Base-by-base conservation (phyloP, 1,140 invertebrate species). In the Cephus cinctus region DNA sequence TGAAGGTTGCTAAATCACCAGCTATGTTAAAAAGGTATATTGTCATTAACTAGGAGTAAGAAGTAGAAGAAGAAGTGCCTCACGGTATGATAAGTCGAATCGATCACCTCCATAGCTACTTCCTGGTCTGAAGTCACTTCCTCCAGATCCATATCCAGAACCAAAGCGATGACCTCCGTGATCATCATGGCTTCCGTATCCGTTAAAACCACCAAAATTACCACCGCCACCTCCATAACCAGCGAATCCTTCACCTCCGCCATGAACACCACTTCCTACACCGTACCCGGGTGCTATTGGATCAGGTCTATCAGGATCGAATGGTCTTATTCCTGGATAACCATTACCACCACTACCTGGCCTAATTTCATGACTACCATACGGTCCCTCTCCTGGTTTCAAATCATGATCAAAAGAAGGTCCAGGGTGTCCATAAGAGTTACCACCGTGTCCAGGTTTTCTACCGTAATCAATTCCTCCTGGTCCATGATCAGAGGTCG, bases 1-100 rank as follows among this genome's bases (percentile, higher is more conserved):
- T 78, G 81, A 86, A 89, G n/a, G 83, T 68, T 16, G 56, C 55
- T 8, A 63, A 58, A 20, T 57, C 57, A 31, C 58, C 58, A n/a
- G 59, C 59, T 65, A 30, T 19, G 23, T 41, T 27, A 38, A 40
- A 40, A 43, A 54, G 56, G 21, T 49, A 39, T 34, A 22, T 16
- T n/a, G n/a, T n/a, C n/a, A n/a, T n/a, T n/a, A n/a, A n/a, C n/a
- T n/a, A n/a, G n/a, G n/a, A n/a, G n/a, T n/a, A n/a, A n/a, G n/a
- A n/a, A n/a, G n/a, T n/a, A n/a, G n/a, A n/a, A n/a, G n/a, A n/a
- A n/a, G n/a, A n/a, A n/a, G n/a, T 19, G 23, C 65, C 47, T 56
- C 31, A 61, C 60, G 43, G 11, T 47, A 25, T 1, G 38, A 16
- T 16, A 31, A n/a, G 5, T 27, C 36, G 4, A 21, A 6, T 31